phyloP scores from a whole-genome alignment of 2,888 invertebrate species.

The Anoplius nigerrimus region DNA sequence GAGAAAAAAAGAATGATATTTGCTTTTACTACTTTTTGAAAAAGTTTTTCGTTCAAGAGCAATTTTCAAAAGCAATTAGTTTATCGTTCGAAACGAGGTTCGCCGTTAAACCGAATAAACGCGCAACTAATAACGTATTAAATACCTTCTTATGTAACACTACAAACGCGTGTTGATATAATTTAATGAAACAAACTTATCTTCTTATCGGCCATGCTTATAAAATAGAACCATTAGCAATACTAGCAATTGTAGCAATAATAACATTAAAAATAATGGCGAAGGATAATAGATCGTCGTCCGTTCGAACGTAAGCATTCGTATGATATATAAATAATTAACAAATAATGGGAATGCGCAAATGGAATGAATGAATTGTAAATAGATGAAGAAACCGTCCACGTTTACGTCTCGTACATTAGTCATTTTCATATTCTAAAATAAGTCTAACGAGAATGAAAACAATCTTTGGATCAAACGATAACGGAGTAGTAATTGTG shows the following conservation, averaged over 20 bases:
- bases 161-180: constrained; percentile 41
- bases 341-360: constrained; percentile 36
- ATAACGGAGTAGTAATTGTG: constrained; percentile 41
- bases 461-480: constrained; percentile 56
- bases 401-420: constrained; percentile 38
- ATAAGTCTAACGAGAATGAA: constrained; percentile 38
- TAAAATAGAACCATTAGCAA: constrained; percentile 38
- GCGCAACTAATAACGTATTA: constrained; percentile 72
- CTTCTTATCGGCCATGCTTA: constrained; percentile 6
- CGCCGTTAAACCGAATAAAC: constrained; percentile 44
- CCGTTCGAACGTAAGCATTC: constrained; percentile 21
- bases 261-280: constrained; percentile 5
- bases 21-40: not conserved
- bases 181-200: constrained; percentile 18
- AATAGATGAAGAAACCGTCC: constrained; percentile 48
- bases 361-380: constrained; percentile 45
- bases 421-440: constrained; percentile 43
- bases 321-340: constrained; percentile 55
- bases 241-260: constrained; percentile 31
- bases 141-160: constrained; percentile 63
- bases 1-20: constrained; percentile 38
- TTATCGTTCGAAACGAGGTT: constrained; percentile 1
- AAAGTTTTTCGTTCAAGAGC: not conserved
- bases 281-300: constrained; percentile 30
- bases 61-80: too few species aligned